Conservation (phyloP, 2,797 vertebrate species). For the Gymnothorax javanicus region DNA sequence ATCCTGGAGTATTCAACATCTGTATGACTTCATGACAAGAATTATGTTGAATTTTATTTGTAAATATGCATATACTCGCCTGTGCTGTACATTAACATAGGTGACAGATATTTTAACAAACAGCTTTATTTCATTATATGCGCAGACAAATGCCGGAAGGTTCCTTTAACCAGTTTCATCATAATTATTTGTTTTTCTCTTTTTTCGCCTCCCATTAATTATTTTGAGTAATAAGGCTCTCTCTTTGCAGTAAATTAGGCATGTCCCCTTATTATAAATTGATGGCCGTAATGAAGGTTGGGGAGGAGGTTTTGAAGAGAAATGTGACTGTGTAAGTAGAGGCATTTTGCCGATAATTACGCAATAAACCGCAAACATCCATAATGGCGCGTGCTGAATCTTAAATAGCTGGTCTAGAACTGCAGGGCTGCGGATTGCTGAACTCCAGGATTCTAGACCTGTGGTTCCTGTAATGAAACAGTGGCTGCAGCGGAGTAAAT, state of each 20-base stretch:
- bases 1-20: background rate
- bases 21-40: background rate
- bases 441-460: background rate
- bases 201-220: constrained; percentile 64
- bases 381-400: background rate
- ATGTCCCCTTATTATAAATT: constrained; percentile 53
- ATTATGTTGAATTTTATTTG: background rate
- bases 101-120: background rate
- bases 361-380: background rate
- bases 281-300: constrained; percentile 49
- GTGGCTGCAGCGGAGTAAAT: constrained; percentile 23
- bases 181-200: constrained; percentile 54
- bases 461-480: background rate
- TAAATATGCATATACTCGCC: background rate
- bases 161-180: constrained; percentile 40
- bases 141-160: constrained; percentile 4
- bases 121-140: constrained; percentile 16
- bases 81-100: background rate
- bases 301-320: background rate
- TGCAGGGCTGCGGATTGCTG: background rate
- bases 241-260: constrained; percentile 54
- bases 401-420: background rate
- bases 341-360: background rate
- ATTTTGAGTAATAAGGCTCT: constrained; percentile 55
- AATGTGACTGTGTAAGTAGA: background rate